These are phyloP conservation scores for Zalophus californianus DNA, from an alignment of 2,797 vertebrate genomes.

Conservation along the genomic window DNA sequence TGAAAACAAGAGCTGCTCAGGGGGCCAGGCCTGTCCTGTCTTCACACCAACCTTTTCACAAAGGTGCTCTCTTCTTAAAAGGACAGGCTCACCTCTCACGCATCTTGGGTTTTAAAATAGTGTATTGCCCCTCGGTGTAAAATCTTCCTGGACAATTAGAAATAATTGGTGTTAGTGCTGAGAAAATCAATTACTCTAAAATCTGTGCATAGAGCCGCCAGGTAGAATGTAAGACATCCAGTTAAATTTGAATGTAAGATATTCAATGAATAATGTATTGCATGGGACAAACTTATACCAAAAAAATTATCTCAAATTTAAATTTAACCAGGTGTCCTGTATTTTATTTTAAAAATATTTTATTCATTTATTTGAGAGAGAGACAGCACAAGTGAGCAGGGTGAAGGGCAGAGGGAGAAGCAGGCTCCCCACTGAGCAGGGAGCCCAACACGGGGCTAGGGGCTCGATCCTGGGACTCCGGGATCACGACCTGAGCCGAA, in stretches of 20 bases:
- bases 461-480: neutral
- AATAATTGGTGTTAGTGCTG: neutral
- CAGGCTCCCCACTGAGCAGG: neutral
- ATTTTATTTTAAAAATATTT: neutral
- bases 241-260: neutral
- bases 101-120: neutral
- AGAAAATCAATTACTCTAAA: slow-evolving; percentile 16
- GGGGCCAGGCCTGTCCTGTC: neutral
- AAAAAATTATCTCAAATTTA: neutral
- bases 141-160: neutral
- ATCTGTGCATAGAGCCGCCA: neutral
- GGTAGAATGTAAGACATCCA: neutral
- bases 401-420: neutral
- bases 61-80: neutral
- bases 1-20: neutral
- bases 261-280: neutral
- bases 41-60: neutral
- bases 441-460: rapidly evolving
- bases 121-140: neutral
- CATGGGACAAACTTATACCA: neutral
- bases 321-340: neutral
- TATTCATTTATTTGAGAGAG: neutral
- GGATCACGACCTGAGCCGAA: neutral
- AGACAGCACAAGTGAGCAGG: neutral
- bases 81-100: neutral